Conservation (phyloP, 2,888 invertebrate species). For the Yponomeuta plumbellus region DNA sequence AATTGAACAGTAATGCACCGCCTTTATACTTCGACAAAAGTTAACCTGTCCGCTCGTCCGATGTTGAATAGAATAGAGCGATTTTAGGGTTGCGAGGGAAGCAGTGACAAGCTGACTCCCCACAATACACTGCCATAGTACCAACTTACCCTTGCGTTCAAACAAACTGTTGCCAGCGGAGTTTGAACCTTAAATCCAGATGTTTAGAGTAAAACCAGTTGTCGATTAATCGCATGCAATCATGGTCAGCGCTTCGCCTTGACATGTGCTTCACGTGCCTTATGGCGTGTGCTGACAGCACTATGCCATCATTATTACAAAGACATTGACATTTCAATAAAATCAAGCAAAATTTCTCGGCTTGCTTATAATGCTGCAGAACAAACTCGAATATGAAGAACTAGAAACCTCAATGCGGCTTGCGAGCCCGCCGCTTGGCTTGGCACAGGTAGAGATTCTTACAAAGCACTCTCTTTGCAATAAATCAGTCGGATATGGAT, state of each 20-base stretch:
- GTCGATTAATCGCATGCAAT: slow-evolving; percentile 6
- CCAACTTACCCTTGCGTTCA: slow-evolving; percentile 25
- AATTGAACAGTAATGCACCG: slow-evolving; percentile 69
- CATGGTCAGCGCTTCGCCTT: slow-evolving; percentile 33
- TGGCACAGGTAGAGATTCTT: neutral
- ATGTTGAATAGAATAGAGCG: slow-evolving; percentile 57
- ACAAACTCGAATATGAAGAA: neutral
- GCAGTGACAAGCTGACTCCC: slow-evolving; percentile 70
- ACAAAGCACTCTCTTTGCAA: neutral
- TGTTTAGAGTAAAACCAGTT: slow-evolving; percentile 22
- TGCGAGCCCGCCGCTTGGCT: neutral
- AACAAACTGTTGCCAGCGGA: slow-evolving; percentile 21
- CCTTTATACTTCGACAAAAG: slow-evolving; percentile 70
- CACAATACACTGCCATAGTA: slow-evolving; percentile 47
- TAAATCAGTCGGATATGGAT: neutral
- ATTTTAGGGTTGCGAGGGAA: slow-evolving; percentile 74
- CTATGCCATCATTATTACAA: slow-evolving; percentile 51
- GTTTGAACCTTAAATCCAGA: slow-evolving; percentile 28
- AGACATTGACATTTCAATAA: slow-evolving; percentile 45
- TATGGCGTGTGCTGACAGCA: slow-evolving; percentile 64
- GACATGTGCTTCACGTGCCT: slow-evolving; percentile 63
- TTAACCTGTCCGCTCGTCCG: slow-evolving; percentile 72
- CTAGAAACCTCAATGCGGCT: neutral
- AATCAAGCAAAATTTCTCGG: neutral
- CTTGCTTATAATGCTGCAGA: neutral